A percentile compares a stretch with the other conserved stretches of the same genome.
Conservation (phyloP, 2,888 invertebrate genomes). For the Timandra comae region DNA sequence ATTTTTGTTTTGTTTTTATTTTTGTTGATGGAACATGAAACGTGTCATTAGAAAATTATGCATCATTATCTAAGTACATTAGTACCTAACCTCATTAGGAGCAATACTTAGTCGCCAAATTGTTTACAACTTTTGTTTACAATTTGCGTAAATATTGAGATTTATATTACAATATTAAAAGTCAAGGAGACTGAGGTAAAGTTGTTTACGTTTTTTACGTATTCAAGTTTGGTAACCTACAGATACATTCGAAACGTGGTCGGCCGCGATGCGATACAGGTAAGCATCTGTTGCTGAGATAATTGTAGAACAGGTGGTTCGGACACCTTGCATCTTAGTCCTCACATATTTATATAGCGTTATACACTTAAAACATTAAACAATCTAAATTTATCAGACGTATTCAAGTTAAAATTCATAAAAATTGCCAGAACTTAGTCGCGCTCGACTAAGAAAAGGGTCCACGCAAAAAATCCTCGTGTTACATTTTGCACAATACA, state of each 20-base stretch:
- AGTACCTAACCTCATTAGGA: too few relatives aligned
- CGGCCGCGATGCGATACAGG: constrained; percentile 23
- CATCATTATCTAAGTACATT: too few relatives aligned
- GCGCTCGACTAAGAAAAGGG: constrained; percentile 32
- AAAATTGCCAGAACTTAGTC: constrained; percentile 10
- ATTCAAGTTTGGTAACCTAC: constrained; percentile 23
- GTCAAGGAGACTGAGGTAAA: constrained; percentile 3
- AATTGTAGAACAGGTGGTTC: constrained; percentile 64
- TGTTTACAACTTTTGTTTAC: too few relatives aligned
- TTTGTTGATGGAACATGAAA: too few relatives aligned
- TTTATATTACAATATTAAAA: too few relatives aligned
- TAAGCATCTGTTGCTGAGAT: constrained; percentile 66
- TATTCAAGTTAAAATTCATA: not conserved
- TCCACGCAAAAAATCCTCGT: constrained; percentile 43
- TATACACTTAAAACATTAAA: constrained; percentile 2
- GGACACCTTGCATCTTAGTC: constrained; percentile 63
- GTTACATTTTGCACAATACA: constrained; percentile 72
- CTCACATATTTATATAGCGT: constrained; percentile 20
- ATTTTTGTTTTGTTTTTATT: too few relatives aligned
- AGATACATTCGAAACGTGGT: constrained; percentile 24
- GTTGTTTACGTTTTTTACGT: constrained; percentile 38
- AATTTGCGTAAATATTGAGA: too few relatives aligned
- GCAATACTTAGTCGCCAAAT: too few relatives aligned
- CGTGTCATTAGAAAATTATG: too few relatives aligned
- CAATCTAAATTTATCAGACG: not conserved